phyloP scores from a whole-genome alignment of 2,888 invertebrate genomes.

The Spodoptera picta region DNA sequence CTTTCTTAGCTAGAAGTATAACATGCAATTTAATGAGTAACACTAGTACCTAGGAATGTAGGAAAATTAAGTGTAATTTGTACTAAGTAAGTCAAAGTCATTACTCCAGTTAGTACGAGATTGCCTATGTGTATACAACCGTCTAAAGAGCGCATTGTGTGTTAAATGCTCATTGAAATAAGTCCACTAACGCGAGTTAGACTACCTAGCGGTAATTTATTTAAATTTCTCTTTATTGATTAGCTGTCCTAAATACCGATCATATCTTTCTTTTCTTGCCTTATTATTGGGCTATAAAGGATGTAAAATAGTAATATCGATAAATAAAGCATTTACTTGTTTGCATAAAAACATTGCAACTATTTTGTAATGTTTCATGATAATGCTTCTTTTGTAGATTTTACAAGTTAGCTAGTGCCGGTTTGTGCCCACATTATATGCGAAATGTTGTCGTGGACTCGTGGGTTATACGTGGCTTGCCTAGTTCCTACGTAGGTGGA shows the following conservation, averaged over 20 bases:
- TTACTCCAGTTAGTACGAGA: too few relatives aligned
- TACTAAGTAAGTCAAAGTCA: too few relatives aligned
- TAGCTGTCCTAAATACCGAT: constrained; percentile 26
- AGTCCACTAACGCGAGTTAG: not conserved
- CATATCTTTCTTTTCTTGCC: not conserved
- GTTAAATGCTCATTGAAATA: not conserved
- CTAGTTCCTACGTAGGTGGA: not conserved
- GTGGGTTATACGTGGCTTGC: constrained; percentile 2
- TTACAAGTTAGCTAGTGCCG: constrained; percentile 8
- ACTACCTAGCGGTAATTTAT: constrained; percentile 15
- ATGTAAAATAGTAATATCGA: too few relatives aligned
- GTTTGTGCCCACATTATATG: constrained; percentile 24
- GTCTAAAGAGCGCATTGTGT: not conserved
- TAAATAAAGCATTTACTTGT: too few relatives aligned
- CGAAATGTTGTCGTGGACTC: constrained; percentile 13
- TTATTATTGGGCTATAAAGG: too few relatives aligned
- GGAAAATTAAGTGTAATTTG: too few relatives aligned
- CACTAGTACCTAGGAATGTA: too few relatives aligned
- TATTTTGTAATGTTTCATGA: too few relatives aligned
- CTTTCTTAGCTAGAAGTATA: too few relatives aligned
- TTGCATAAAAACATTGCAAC: too few relatives aligned
- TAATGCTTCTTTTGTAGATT: not conserved
- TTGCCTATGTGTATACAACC: too few relatives aligned
- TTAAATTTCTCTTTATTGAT: constrained; percentile 11
- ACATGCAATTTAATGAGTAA: too few relatives aligned